Evolutionary conservation across 2,888 invertebrate genomes (phyloP), one percentile per base, ranked within the genome.

Genomic region (Ectemnius lituratus): DNA sequence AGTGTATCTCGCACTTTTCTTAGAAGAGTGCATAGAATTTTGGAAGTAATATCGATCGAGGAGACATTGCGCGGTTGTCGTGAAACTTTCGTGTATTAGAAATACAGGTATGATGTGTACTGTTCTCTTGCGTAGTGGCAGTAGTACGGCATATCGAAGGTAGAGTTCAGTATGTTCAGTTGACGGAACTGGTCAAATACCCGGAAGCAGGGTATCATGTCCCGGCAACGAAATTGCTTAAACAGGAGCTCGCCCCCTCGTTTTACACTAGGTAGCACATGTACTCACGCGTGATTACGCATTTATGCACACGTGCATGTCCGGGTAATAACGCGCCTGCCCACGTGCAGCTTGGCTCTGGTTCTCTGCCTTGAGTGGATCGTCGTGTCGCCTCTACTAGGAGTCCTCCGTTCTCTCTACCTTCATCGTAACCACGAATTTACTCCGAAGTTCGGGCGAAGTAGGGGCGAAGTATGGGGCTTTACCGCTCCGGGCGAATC

Each of bases 231-330:
- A 70, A 70, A 76, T 76, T 70, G 76, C 71, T 75, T 75, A 72
- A 72, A 72, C 69, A 67, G 72, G 59, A 16, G 52, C 16, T 52
- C 52, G 52, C 52, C 62, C 60, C 62, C 37, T 61, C 62, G 58
- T 72, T 77, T 77, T 45, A 69, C 72, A 60, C 66, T 69, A 67
- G 59, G 52, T 57, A 66, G 64, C 28, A 63, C 77, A 58, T 64
- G 61, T 67, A 52, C 62, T 72, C 58, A 72, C 69, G 76, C 76
- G 61, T 64, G 70, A 76, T 71, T 75, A 67, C 71, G 67, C 71
- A 76, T 75, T 75, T 71, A 64, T 47, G 60, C 63, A 69, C 67
- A 52, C 59, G 52, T 57, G 63, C 67, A 67, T 58, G 61, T 57
- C 52, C 67, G 57, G 49, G 72, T 73, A 76, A 76, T 64, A 66